Base-by-base conservation (phyloP, 1,140 invertebrate genomes). In the Agrilus planipennis region DNA sequence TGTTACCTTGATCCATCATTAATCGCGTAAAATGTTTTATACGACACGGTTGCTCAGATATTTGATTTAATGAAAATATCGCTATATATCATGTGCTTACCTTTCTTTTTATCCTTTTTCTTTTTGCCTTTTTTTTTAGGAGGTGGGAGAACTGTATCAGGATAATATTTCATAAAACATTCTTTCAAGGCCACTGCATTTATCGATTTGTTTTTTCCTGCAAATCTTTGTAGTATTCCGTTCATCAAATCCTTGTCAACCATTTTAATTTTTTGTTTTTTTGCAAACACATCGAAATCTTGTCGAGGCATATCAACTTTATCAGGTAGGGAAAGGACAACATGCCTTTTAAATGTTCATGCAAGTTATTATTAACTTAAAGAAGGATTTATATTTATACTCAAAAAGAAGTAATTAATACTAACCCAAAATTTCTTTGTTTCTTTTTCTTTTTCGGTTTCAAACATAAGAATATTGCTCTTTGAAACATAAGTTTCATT, bases 401-500 rank as follows among this genome's bases (percentile, higher is more conserved):
- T 35, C 15, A 30, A 25, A 35, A 9, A n/a, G n/a, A n/a, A n/a
- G n/a, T n/a, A n/a, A n/a, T n/a, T n/a, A n/a, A n/a, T 30, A 57
- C 50, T 38, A 51, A 51, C 45, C 65, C 67, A 48, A 70, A 70
- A 41, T 69, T 55, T 45, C 47, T 62, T 35, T 51, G 53, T 5
- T 34, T 46, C 31, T 55, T 67, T 27, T 62, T 63, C 20, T 49
- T 64, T 37, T 69, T 69, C 3, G 57, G 50, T 41, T 46, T 61
- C 57, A 63, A 61, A 2, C 65, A 49, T 19, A 70, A 55, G 20
- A 58, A 65, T 42, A 55, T 64, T 6, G 63, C 63, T 50, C 67
- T 51, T 37, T 60, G 57, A 9, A 71, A 58, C 32, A 65, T 51
- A 37, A 71, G 46, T 47, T 57, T 57, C 15, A 42, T 50, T 11